A percentile compares a stretch with the other conserved stretches of the same genome.
These are phyloP conservation scores for Echiichthys vipera DNA, from an alignment of 2,797 vertebrate species.

Conservation along the genomic window DNA sequence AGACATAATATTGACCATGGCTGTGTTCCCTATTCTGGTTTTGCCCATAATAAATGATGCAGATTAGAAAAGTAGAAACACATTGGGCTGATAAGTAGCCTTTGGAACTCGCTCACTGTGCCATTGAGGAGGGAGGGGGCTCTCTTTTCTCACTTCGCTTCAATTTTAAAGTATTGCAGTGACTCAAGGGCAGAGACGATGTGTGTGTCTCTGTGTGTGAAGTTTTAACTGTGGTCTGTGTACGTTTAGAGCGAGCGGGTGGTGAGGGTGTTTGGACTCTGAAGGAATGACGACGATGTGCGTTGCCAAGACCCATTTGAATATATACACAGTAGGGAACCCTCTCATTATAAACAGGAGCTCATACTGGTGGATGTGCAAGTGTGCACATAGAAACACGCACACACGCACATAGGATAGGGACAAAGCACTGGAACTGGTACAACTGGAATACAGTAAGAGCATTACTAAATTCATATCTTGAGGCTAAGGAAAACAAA, in stretches of 20 bases:
- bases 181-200: constrained; percentile 49
- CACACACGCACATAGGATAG: constrained; percentile 25
- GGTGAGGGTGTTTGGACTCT: constrained; percentile 74
- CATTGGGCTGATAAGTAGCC: constrained; percentile 83
- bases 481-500: constrained; percentile 49
- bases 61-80: constrained; percentile 87
- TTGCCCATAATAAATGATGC: constrained; percentile 85
- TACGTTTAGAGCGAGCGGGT: constrained; percentile 54
- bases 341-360: constrained; percentile 79
- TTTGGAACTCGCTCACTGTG: constrained; percentile 70
- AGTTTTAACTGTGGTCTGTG: constrained; percentile 71
- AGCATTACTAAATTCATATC: constrained; percentile 52
- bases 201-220: constrained; percentile 35
- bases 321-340: constrained; percentile 76
- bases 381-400: constrained; percentile 37
- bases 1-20: constrained; percentile 87
- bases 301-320: constrained; percentile 78
- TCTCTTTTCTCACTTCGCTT: constrained; percentile 59
- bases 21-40: constrained; percentile 78
- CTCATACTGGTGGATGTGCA: constrained; percentile 46
- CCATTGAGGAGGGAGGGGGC: constrained; percentile 45
- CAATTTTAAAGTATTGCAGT: constrained; percentile 40
- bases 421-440: constrained; percentile 57
- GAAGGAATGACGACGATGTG: constrained; percentile 67
- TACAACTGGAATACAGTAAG: constrained; percentile 65